Conservation (phyloP, 2,113 vertebrate genomes). For the Emberiza fucata region DNA sequence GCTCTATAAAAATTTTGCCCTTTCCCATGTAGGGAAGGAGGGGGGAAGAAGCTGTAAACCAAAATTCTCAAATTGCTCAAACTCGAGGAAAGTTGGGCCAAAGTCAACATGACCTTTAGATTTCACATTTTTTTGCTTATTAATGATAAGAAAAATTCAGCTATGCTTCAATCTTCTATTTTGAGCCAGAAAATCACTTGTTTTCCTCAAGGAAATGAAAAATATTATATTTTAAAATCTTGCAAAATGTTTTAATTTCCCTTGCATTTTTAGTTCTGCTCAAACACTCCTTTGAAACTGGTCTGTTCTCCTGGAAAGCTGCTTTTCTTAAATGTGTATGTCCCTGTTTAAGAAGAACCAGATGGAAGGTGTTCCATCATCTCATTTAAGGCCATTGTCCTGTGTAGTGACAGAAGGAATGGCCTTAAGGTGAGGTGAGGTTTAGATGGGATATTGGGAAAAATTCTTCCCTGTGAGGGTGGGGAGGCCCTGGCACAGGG, state of each 20-base stretch:
- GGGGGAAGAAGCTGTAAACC: background rate
- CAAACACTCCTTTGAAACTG: background rate
- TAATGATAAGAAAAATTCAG: background rate
- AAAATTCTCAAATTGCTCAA: background rate
- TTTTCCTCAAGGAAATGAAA: background rate
- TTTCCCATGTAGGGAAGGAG: background rate
- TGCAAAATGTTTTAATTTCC: background rate
- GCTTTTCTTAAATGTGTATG: background rate
- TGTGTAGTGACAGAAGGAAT: background rate
- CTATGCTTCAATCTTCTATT: background rate
- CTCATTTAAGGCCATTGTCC: background rate
- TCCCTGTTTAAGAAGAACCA: background rate
- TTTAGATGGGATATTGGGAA: background rate
- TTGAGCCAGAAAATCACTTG: background rate
- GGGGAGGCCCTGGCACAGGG: rapidly evolving
- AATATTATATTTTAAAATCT: background rate
- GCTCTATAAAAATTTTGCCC: background rate
- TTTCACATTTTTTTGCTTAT: background rate
- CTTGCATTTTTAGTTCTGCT: background rate
- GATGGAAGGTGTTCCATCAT: background rate
- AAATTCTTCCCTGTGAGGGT: background rate
- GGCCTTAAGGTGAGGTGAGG: no score
- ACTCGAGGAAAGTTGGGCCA: background rate
- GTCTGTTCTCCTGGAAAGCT: background rate
- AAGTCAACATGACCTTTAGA: background rate